Conservation (phyloP, 2,888 invertebrate genomes). For the Erebia epiphron region DNA sequence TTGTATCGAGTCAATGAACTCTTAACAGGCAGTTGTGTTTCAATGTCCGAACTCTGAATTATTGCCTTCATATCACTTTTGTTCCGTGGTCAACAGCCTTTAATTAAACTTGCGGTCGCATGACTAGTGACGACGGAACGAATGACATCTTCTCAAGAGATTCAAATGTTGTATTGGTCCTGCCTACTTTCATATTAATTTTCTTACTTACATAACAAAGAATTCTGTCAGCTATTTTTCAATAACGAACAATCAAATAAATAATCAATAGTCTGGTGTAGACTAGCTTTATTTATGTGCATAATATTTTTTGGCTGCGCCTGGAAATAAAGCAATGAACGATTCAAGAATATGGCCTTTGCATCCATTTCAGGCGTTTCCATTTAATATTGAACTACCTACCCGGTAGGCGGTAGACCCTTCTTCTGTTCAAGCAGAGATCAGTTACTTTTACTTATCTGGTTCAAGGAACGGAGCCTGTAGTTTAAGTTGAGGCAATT, state of each 20-base stretch:
- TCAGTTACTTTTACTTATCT: too few relatives aligned
- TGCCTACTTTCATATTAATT: not conserved
- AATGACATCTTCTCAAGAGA: constrained; percentile 36
- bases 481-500: too few relatives aligned
- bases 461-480: too few relatives aligned
- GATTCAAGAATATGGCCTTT: not conserved
- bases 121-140: constrained; percentile 29
- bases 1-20: constrained; percentile 69
- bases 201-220: too few relatives aligned
- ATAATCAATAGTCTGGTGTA: not conserved
- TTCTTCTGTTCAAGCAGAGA: too few relatives aligned
- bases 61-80: constrained; percentile 29
- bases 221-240: too few relatives aligned
- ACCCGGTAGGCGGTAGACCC: too few relatives aligned
- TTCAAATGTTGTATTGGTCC: not conserved
- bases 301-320: not conserved
- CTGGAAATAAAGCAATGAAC: constrained; percentile 13
- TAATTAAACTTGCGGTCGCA: constrained; percentile 31
- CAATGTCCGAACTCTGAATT: constrained; percentile 28
- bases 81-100: constrained; percentile 36
- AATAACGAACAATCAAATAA: too few relatives aligned
- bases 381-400: too few relatives aligned
- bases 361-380: not conserved
- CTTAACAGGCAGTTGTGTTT: constrained; percentile 30
- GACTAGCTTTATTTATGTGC: not conserved